Percentiles rank a stretch among this genome's conserved stretches.
These are phyloP conservation scores for Orthonyx spaldingii DNA, from an alignment of 2,113 vertebrate genomes.

Conservation along the genomic window DNA sequence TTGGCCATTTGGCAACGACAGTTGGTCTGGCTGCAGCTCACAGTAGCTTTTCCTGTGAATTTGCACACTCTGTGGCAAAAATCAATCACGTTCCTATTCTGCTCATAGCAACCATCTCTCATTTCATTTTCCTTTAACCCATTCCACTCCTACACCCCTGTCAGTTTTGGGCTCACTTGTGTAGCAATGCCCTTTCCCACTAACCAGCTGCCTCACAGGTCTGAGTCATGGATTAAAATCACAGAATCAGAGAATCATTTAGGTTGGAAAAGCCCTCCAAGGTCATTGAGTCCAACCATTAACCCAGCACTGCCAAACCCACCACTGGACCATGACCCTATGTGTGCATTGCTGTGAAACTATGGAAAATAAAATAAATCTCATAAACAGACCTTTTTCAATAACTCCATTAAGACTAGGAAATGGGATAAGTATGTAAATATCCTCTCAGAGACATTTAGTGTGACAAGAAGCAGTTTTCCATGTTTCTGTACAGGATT, in stretches of 20 bases:
- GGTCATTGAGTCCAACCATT: background rate
- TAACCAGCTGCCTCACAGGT: background rate
- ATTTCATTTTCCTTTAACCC: slow-evolving; percentile 27
- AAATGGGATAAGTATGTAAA: background rate
- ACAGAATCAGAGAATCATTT: background rate
- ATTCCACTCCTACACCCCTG: background rate
- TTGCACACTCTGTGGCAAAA: slow-evolving; percentile 16
- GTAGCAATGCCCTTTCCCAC: background rate
- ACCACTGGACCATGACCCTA: fast-evolving
- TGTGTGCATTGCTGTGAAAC: background rate
- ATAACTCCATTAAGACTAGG: background rate
- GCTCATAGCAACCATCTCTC: background rate
- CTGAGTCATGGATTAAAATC: background rate
- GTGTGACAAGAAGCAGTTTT: background rate
- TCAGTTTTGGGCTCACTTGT: background rate
- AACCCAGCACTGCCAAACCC: background rate
- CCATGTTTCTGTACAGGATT: background rate
- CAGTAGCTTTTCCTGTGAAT: slow-evolving; percentile 11
- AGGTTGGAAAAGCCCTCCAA: background rate
- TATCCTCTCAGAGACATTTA: background rate
- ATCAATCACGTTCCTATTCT: background rate
- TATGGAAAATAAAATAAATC: background rate
- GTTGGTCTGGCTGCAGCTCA: slow-evolving; percentile 34
- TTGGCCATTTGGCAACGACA: slow-evolving; percentile 40
- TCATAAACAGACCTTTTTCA: background rate